These are phyloP conservation scores for Rhamphomyia laevipes DNA, from an alignment of 2,888 invertebrate genomes.

Conservation along the genomic window DNA sequence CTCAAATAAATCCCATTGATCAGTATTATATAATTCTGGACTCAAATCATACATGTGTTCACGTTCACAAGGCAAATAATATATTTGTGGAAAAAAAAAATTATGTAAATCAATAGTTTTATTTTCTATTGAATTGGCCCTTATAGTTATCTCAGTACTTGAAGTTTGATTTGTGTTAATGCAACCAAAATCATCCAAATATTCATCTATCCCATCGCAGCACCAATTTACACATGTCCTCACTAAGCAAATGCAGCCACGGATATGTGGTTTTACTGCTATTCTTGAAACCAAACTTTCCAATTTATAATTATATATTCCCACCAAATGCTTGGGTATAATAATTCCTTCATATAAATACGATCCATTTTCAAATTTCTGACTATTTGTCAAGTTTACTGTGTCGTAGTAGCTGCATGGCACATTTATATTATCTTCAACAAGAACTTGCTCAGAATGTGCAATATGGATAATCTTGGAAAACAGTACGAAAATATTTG, in stretches of 20 bases:
- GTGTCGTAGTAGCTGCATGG: slow-evolving; percentile 22
- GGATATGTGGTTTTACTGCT: slow-evolving; percentile 20
- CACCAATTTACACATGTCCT: neutral
- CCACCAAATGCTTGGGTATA: slow-evolving; percentile 14
- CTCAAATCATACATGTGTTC: neutral
- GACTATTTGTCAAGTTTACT: slow-evolving; percentile 16
- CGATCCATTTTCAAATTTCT: slow-evolving; percentile 17
- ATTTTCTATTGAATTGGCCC: too few species aligned
- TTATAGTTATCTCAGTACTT: too few species aligned
- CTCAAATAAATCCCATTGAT: neutral
- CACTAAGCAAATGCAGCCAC: slow-evolving; percentile 24
- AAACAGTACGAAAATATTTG: too few species aligned
- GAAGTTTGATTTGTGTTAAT: too few species aligned
- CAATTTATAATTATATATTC: neutral
- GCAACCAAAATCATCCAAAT: too few species aligned
- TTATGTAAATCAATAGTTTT: neutral
- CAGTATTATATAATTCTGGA: neutral
- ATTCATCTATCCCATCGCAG: neutral
- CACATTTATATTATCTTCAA: neutral
- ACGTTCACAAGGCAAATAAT: neutral
- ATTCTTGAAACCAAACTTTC: slow-evolving; percentile 5
- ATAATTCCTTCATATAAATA: slow-evolving; percentile 19
- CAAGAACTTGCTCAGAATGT: too few species aligned
- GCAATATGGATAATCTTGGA: too few species aligned
- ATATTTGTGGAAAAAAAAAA: neutral